Evolutionary conservation across 2,113 vertebrate genomes (phyloP), one percentile per base, ranked within the genome.

Genomic region (Tapirus terrestris): DNA sequence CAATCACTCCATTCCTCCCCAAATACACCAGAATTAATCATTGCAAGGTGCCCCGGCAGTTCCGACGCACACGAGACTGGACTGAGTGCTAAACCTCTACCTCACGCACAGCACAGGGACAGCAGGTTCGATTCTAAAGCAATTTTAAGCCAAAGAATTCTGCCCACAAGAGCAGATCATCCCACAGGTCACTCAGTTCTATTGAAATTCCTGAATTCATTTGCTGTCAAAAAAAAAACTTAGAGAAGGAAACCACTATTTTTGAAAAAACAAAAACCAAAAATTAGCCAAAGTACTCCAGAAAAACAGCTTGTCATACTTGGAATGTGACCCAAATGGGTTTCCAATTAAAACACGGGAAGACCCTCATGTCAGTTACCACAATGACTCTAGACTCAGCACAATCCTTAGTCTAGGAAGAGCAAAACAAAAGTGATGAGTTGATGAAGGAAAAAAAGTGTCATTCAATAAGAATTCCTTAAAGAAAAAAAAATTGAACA

Each of bases 281-380:
- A 53, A 77, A 39, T 36, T 91, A 53, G 83, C 61, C 75, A 81
- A 56, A 53, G 27, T 25, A 68, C 51, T 94, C 80, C 68, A 93
- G 83, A 84, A 93, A 91, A 80, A 91, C 17, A 83, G 85, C 51
- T 84, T 61, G 88, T 93, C 94, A 67, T 72, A 91, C 53, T 82
- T 91, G 95, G 96, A 95, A 89, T 84, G 96, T 72, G 93, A 97
- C 73, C 91, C 65, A 89, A 96, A 45, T 5, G 86, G 93, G 96
- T 91, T 96, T 97, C 95, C 91, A 87, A 76, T 90, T 70, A 96
- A 96, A 96, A 91, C 96, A 80, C 3, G 33, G 86, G 82, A 85
- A 97, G 91, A 80, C 92, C 68, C 83, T 89, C 10, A 25, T 1
- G 76, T 90, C 87, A 39, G 79, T 61, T 45, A 23, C 39, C 21